Evolutionary conservation across 2,113 vertebrate species (phyloP).

Genomic region (Hippocampus abdominalis): DNA sequence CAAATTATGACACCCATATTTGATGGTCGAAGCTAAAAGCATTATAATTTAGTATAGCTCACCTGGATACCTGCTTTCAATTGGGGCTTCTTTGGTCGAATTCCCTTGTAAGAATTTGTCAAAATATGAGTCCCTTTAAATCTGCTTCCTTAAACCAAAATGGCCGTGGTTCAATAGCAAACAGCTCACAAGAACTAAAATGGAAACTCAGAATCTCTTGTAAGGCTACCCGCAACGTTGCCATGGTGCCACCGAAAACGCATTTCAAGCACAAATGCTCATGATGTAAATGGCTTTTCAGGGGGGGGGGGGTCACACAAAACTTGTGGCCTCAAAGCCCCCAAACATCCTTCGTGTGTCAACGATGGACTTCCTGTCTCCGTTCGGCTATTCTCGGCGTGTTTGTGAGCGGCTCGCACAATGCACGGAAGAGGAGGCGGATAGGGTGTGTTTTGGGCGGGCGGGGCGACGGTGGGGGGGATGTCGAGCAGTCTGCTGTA

Average conservation of each 20-base stretch:
- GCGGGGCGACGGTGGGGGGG: neutral
- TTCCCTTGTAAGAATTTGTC: neutral
- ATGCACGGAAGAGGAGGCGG: slow-evolving; percentile 19
- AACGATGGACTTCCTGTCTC: slow-evolving; percentile 30
- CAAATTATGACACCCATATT: no score
- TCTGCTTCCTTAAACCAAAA: no score
- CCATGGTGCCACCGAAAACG: neutral
- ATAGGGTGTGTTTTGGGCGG: slow-evolving; percentile 13
- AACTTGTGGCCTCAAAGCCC: neutral
- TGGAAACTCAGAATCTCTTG: neutral
- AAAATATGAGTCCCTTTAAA: no score
- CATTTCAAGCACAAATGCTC: neutral
- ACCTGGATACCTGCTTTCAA: neutral
- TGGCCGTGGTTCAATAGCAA: neutral
- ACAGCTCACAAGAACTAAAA: neutral
- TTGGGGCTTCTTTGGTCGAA: neutral
- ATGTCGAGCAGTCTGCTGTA: slow-evolving; percentile 36
- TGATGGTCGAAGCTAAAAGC: no score
- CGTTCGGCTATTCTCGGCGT: slow-evolving; percentile 29
- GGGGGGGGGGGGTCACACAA: no score
- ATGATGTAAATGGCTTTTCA: neutral
- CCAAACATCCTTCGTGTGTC: neutral
- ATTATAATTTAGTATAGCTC: no score
- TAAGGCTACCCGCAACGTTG: neutral
- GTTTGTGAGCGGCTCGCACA: slow-evolving; percentile 28